Percentiles rank a stretch among this genome's conserved stretches.
Conservation (phyloP, 1,140 invertebrate species). For the Drosophila teissieri region DNA sequence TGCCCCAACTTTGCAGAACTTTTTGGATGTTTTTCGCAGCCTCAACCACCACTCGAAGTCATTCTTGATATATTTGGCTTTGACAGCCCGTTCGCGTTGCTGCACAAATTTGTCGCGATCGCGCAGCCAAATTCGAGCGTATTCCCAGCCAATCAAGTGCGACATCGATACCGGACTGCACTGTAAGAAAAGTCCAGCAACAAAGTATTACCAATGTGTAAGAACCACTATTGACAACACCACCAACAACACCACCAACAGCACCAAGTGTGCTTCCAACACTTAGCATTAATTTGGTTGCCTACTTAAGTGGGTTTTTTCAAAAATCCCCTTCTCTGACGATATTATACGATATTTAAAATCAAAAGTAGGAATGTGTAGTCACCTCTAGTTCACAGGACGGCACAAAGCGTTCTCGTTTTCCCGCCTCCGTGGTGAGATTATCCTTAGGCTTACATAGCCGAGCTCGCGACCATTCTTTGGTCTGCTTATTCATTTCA, state of each 20-base stretch:
- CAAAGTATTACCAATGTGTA: background rate
- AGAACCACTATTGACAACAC: background rate
- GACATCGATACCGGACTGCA: constrained; percentile 38
- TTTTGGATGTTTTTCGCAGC: constrained; percentile 48
- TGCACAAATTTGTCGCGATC: constrained; percentile 52
- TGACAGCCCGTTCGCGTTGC: constrained; percentile 17
- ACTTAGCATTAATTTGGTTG: background rate
- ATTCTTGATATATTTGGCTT: constrained; percentile 57
- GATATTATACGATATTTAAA: no score
- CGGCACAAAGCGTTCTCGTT: constrained; percentile 34
- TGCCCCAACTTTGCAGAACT: constrained; percentile 38
- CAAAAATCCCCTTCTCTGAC: no score
- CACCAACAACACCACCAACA: accelerated
- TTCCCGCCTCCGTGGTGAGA: constrained; percentile 44
- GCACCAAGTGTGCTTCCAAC: background rate
- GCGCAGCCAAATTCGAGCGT: constrained; percentile 61
- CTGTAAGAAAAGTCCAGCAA: constrained; percentile 7
- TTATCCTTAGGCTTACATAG: constrained; percentile 47
- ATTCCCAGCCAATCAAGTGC: constrained; percentile 52
- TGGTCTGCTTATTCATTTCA: constrained; percentile 21
- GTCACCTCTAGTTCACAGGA: constrained; percentile 51
- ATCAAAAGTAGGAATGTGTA: background rate
- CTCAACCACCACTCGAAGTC: constrained; percentile 72
- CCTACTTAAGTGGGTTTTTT: constrained; percentile 1
- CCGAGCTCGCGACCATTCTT: constrained; percentile 47